phyloP scores from a whole-genome alignment of 1,140 invertebrate species.

The Aphis gossypii region DNA sequence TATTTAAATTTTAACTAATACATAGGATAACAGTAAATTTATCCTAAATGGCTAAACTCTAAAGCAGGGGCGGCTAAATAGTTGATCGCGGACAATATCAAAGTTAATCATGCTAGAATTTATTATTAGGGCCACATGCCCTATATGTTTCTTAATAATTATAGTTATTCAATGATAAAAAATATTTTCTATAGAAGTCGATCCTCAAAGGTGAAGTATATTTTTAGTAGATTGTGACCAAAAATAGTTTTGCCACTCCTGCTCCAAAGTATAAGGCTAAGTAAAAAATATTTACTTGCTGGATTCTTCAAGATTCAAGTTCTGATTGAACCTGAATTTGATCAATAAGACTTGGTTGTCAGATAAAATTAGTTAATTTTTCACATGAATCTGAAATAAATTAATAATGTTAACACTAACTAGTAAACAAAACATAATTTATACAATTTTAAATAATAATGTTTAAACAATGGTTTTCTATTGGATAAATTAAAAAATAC shows the following conservation, averaged over 20 bases:
- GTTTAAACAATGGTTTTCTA: background rate
- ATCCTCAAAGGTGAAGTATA: too few relatives aligned
- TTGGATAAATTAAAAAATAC: constrained; percentile 3
- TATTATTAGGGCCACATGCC: too few relatives aligned
- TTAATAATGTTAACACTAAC: background rate
- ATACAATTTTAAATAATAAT: constrained; percentile 12
- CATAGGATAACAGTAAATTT: background rate
- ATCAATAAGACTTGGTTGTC: background rate
- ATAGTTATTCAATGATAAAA: too few relatives aligned
- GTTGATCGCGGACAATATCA: too few relatives aligned
- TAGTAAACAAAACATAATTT: background rate
- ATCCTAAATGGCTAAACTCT: too few relatives aligned
- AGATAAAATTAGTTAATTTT: background rate
- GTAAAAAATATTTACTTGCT: background rate
- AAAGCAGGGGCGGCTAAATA: too few relatives aligned
- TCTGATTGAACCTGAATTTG: background rate
- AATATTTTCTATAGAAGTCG: too few relatives aligned
- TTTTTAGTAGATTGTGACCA: too few relatives aligned
- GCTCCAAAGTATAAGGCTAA: background rate
- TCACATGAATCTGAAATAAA: background rate
- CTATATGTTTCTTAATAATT: too few relatives aligned
- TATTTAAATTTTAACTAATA: background rate
- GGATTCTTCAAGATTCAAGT: background rate
- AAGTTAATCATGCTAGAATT: too few relatives aligned
- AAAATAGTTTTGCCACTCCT: too few relatives aligned